A percentile compares a stretch with the other conserved stretches of the same genome.
These are phyloP conservation scores for Struthidea cinerea DNA, from an alignment of 2,113 vertebrate species.

Conservation along the genomic window DNA sequence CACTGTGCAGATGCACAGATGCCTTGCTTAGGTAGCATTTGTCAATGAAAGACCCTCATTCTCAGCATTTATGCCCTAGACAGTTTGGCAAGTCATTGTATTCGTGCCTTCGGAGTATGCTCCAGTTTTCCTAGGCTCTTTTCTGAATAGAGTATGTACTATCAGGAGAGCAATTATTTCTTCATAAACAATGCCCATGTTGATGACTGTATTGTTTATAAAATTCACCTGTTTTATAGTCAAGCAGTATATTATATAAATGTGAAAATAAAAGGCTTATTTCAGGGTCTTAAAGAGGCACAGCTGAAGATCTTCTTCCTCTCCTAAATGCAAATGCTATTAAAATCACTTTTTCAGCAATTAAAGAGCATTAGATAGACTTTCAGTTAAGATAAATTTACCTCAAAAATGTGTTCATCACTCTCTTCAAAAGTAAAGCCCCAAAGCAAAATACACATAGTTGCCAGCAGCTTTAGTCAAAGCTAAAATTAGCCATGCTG, in stretches of 20 bases:
- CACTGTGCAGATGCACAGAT: background rate
- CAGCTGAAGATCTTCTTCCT: conserved; percentile 14
- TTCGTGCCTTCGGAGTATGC: background rate
- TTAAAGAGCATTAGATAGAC: conserved; percentile 57
- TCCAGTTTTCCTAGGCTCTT: background rate
- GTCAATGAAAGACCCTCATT: background rate
- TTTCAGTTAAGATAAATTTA: conserved; percentile 61
- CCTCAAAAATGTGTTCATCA: conserved; percentile 57
- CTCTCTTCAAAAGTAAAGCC: conserved; percentile 55
- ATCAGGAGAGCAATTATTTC: background rate
- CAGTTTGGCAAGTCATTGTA: background rate
- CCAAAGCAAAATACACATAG: conserved; percentile 44
- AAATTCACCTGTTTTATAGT: background rate
- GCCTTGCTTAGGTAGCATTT: background rate
- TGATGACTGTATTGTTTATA: background rate
- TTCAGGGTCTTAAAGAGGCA: conserved; percentile 12
- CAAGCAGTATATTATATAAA: conserved; percentile 1
- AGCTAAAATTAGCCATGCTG: conserved; percentile 69
- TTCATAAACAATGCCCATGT: background rate
- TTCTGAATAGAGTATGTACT: background rate
- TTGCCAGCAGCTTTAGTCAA: conserved; percentile 59
- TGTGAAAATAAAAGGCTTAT: conserved; percentile 25
- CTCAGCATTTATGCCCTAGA: background rate
- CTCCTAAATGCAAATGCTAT: conserved; percentile 39
- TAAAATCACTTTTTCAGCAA: conserved; percentile 48